phyloP scores from a whole-genome alignment of 2,888 invertebrate species.

The Antheraea assamensis region DNA sequence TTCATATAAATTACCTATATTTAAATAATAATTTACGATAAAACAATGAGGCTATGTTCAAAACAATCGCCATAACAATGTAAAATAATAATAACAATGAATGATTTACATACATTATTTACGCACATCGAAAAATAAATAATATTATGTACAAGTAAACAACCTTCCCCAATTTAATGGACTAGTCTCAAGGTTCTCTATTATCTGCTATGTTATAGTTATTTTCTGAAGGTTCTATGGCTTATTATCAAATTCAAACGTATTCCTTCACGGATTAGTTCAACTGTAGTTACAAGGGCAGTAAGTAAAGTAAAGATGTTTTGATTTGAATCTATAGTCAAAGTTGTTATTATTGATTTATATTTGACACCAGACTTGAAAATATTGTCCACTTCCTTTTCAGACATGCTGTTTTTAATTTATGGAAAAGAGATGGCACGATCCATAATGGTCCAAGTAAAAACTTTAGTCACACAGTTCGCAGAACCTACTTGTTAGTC shows the following conservation, averaged over 20 bases:
- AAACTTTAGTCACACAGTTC: neutral
- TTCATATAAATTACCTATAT: neutral
- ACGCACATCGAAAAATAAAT: neutral
- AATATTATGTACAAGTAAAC: neutral
- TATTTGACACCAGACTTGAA: neutral
- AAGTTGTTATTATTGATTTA: neutral
- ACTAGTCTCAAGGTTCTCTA: constrained; percentile 2
- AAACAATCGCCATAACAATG: neutral
- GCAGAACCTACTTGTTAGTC: neutral
- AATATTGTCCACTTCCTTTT: neutral
- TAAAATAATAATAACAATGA: neutral
- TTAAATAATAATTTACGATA: neutral
- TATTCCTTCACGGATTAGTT: neutral
- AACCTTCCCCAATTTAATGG: constrained; percentile 1
- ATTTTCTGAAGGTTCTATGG: neutral
- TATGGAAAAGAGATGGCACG: neutral
- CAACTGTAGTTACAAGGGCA: neutral
- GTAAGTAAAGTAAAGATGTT: neutral
- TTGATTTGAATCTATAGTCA: neutral
- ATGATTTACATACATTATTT: neutral
- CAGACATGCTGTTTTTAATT: neutral
- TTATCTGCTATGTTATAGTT: neutral
- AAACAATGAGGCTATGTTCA: neutral
- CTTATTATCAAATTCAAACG: neutral
- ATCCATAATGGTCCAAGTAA: neutral